These are phyloP conservation scores for Heliothis subflexa DNA, from an alignment of 1,140 invertebrate genomes.

Conservation along the genomic window DNA sequence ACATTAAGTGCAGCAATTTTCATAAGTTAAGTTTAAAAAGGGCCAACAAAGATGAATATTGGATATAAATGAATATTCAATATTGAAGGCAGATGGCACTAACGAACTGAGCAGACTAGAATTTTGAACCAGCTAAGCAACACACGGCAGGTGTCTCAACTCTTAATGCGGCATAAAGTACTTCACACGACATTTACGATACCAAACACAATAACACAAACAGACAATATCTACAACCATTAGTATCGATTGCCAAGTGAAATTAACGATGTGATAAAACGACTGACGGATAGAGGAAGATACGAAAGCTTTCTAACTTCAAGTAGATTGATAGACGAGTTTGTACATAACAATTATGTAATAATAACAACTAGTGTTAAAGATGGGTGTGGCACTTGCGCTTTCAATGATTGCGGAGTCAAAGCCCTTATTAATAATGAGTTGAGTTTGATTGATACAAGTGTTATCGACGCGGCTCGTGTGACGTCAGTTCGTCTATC, in stretches of 20 bases:
- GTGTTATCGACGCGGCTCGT: background rate
- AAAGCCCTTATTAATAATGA: background rate
- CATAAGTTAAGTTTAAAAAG: no score
- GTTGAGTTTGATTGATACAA: background rate
- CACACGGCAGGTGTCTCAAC: no score
- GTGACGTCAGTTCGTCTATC: no score
- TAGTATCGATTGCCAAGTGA: background rate
- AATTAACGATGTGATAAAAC: conserved; percentile 20
- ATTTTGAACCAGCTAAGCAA: no score
- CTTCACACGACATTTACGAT: background rate
- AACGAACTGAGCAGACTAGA: no score
- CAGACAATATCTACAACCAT: background rate
- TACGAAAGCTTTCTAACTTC: conserved; percentile 23
- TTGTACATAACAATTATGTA: background rate
- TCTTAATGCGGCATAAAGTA: background rate
- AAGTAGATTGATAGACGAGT: background rate
- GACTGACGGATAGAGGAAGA: conserved; percentile 1
- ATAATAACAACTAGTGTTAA: background rate
- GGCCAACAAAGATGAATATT: no score
- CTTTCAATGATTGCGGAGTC: background rate
- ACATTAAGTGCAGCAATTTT: no score
- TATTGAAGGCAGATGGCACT: no score
- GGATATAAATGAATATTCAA: no score
- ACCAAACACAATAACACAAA: background rate
- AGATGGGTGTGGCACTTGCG: conserved; percentile 1